Base-by-base conservation (phyloP, 2,113 vertebrate genomes). In the Melanostigma gelatinosum region DNA sequence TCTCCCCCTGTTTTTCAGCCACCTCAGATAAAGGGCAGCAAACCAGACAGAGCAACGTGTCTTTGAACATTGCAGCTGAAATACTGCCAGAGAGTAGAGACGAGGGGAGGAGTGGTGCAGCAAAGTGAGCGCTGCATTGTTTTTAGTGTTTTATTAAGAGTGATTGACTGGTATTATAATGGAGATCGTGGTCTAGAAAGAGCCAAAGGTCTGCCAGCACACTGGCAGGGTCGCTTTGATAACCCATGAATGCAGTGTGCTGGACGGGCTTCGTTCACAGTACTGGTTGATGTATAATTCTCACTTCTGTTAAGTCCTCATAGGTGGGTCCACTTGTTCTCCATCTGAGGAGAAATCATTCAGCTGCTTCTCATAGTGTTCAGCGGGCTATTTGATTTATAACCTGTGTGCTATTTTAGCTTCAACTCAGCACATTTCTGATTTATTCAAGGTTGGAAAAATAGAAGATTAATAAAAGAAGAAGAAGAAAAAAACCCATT, bases 361-460 rank as follows among this genome's bases (percentile, higher is more conserved):
- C 36, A 67, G 38, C 64, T 77, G 57, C 63, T 71, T 85, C 40
- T 87, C 57, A 44, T 38, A 74, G 40, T 69, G 75, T 79, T 78
- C 85, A 57, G 57, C n/a, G 2, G 42, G 55, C 64, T 60, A 10
- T 85, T 84, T 87, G 67, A 84, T 87, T 86, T 79, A 83, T 80
- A 85, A 81, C 48, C 64, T 85, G 67, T 83, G 66, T 58, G 66
- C 75, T 84, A 57, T 71, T 89, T 88, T 75, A 75, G 71, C 76
- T 87, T 79, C 83, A 86, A 84, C 75, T 82, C 85, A 77, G 82
- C 87, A 80, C 66, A 88, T 87, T 89, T 84, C 40, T 91, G 79
- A 92, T 89, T 92, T 88, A 85, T 88, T 84, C 54, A 85, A 83
- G 68, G 50, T 83, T 79, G 79, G 85, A 91, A 92, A 92, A 89